Base-by-base conservation (phyloP, 2,113 vertebrate genomes). In the Carassius gibelio region DNA sequence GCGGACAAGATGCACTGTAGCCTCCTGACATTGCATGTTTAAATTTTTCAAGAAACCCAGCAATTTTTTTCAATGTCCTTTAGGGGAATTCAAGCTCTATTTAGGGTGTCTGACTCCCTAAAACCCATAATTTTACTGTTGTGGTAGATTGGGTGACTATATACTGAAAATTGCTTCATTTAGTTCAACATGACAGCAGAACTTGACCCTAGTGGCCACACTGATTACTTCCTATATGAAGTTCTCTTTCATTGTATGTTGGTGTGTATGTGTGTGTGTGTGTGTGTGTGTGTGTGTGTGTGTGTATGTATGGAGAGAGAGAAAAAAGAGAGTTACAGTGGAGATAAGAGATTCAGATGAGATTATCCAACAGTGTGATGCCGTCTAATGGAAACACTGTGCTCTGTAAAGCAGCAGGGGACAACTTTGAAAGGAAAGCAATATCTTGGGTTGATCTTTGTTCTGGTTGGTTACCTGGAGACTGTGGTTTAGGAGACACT, bases 401-500 rank as follows among this genome's bases (percentile, higher is more conserved):
- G 38, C 38, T 42, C 38, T 45, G 8, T 8, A 45, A 0, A 61
- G 76, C 34, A 79, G 76, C 55, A 62, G 76, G 55, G 52, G 76
- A 55, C 48, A 48, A 26, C 50, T 21, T 10, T 21, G 50, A 57
- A 75, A 26, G n/a, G n/a, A 78, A 52, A 68, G 45, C 19, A 64
- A 68, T 61, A 77, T 66, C 57, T 76, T 74, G 19, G 26, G 19
- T 42, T 64, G 26, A 68, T 36, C 61, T 55, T 38, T 38, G 83
- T 45, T 26, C 30, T 15, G 64, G 75, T 19, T 75, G 23, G 79
- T 88, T 95, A 97, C 96, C 96, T 96, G 95, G 95, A 14, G 96
- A 96, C 52, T 96, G 95, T 34, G 93, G 93, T 79, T 96, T 97
- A 68, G 94, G 92, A 38, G 94, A 23, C 64, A 95, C 89, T 81